Evolutionary conservation across 2,888 invertebrate genomes (phyloP), one percentile per base, ranked within the genome.

Genomic region (Seira musarum): DNA sequence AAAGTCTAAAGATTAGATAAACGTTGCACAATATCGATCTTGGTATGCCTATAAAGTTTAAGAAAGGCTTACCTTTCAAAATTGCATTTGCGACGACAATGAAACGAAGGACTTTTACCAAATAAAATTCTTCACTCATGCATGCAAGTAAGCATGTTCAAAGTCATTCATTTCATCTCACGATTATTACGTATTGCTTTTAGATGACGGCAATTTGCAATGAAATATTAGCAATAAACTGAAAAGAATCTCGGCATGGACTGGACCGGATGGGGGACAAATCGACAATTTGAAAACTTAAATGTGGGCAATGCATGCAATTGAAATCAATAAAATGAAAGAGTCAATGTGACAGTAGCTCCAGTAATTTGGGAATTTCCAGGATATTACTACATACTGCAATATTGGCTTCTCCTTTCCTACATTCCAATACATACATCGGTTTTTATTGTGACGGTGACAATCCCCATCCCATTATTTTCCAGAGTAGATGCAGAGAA

Each of bases 171-270:
- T 30, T 17, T n/a, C 67, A 49, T 67, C 67, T 5, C 46, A 13
- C 24, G 25, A 49, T 53, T 21, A 1, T 53, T 2, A 15, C 49
- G n/a, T 22, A 35, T 49, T 53, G 22, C 46, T 15, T 22, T 71
- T 2, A 8, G 40, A 40, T 40, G 40, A 40, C 13, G 40, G 71
- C 46, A 71, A 71, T 71, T 71, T 63, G 71, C 63, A 63, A 63
- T 71, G 71, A 71, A 22, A 61, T 71, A 71, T 71, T 71, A 61
- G 71, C 61, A 61, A 61, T 71, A 71, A 71, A 71, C 71, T n/a
- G 40, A 61, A 40, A n/a, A n/a, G n/a, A n/a, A 63, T 63, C 63
- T 71, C 30, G 24, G 5, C n/a, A 21, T 57, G 40, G 40, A 40
- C 40, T 40, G 6, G 40, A 8, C 40, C 6, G 13, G 40, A 6